A percentile compares a stretch with the other conserved stretches of the same genome.
Evolutionary conservation across 2,888 invertebrate species (phyloP).

Genomic region (Drosophila flavopinicola): DNA sequence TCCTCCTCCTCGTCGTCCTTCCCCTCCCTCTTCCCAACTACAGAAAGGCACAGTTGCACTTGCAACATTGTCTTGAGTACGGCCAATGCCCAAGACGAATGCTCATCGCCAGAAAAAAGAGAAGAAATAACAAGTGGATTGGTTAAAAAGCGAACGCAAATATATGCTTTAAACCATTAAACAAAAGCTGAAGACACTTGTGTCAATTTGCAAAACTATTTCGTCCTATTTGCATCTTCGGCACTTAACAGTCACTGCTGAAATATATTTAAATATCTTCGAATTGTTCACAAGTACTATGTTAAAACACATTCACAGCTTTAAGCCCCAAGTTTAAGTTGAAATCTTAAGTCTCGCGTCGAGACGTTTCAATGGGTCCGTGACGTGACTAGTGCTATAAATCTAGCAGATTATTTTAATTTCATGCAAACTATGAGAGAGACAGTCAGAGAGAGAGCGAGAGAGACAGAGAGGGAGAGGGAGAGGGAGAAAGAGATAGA

Average conservation of each 20-base stretch:
- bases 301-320: conserved; percentile 1
- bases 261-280: background rate
- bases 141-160: conserved; percentile 48
- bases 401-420: conserved; percentile 78
- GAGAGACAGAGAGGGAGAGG: too few relatives aligned
- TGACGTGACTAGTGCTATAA: conserved; percentile 55
- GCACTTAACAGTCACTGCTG: background rate
- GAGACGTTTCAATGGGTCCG: conserved; percentile 29
- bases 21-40: background rate
- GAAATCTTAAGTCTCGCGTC: conserved; percentile 10
- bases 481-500: conserved; percentile 35
- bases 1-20: too few relatives aligned
- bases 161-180: conserved; percentile 59
- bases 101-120: background rate
- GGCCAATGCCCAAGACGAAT: conserved; percentile 34
- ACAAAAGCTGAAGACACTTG: conserved; percentile 50
- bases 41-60: conserved; percentile 61
- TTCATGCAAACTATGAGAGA: conserved; percentile 73
- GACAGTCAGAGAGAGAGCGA: background rate
- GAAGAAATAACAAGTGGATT: background rate
- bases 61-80: conserved; percentile 52
- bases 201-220: conserved; percentile 45
- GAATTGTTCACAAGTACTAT: background rate
- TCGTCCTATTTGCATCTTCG: background rate
- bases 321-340: conserved; percentile 4